Evolutionary conservation across 1,140 invertebrate genomes (phyloP).

Genomic region (Drosophila kepulauana): DNA sequence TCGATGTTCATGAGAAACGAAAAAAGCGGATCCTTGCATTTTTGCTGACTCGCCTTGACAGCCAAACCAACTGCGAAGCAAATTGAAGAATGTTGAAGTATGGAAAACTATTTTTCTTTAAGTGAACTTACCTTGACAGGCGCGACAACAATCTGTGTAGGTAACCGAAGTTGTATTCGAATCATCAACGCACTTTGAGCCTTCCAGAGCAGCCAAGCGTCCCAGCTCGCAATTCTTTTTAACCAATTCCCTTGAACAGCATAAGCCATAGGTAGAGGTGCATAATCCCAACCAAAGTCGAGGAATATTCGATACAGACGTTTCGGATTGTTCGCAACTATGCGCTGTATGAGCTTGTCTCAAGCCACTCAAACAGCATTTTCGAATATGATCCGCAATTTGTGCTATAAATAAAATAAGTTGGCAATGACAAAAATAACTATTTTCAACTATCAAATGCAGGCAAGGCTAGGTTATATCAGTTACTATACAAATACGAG

Average conservation of each 20-base stretch:
- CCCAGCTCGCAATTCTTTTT: conserved; percentile 69
- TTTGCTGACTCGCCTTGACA: conserved; percentile 71
- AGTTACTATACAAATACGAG: not conserved
- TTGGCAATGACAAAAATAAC: not conserved
- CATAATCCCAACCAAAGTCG: conserved; percentile 75
- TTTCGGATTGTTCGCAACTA: conserved; percentile 57
- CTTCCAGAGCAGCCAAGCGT: conserved; percentile 67
- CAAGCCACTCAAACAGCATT: conserved; percentile 74
- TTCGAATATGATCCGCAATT: conserved; percentile 73
- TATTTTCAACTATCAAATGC: too few relatives aligned
- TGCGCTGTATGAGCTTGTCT: conserved; percentile 54
- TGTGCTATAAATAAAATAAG: conserved; percentile 18
- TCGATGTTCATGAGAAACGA: conserved; percentile 72
- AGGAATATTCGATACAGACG: conserved; percentile 56
- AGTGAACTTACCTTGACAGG: conserved; percentile 62
- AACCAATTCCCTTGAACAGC: conserved; percentile 68
- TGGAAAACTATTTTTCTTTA: not conserved
- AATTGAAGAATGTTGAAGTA: not conserved
- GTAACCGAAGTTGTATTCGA: conserved; percentile 42
- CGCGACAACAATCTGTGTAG: conserved; percentile 72
- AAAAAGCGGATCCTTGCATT: conserved; percentile 68
- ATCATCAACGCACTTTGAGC: conserved; percentile 56
- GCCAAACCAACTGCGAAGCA: conserved; percentile 66
- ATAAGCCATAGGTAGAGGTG: conserved; percentile 75
- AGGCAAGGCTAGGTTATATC: not conserved